These are phyloP conservation scores for Apis cerana DNA, from an alignment of 1,140 invertebrate species.

Conservation along the genomic window DNA sequence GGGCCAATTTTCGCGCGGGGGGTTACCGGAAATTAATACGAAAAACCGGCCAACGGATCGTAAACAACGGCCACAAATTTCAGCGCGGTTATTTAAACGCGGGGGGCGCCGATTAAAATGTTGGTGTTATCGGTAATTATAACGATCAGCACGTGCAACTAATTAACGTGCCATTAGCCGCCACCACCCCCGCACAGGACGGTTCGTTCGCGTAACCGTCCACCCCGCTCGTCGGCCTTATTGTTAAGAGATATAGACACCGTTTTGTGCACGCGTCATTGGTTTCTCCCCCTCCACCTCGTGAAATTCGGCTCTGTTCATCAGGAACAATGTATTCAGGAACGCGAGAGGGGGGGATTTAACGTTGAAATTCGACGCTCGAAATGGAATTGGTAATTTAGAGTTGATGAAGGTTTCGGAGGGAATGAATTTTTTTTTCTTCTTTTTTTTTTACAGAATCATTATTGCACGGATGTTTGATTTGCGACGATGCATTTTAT, in stretches of 20 bases:
- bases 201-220: background rate
- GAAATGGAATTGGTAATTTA: background rate
- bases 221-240: background rate
- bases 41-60: constrained; percentile 30
- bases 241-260: background rate
- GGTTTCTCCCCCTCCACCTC: too few species aligned
- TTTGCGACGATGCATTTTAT: too few species aligned
- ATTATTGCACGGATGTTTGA: background rate
- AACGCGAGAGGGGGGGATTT: background rate
- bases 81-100: constrained; percentile 48
- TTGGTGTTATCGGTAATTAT: constrained; percentile 50
- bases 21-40: constrained; percentile 36
- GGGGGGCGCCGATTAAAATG: constrained; percentile 40
- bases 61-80: constrained; percentile 51
- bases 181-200: background rate
- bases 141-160: constrained; percentile 53
- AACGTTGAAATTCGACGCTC: background rate
- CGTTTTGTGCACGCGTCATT: background rate
- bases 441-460: too few species aligned
- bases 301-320: background rate
- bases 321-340: background rate
- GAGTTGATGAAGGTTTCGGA: too few species aligned
- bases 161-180: constrained; percentile 47
- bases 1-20: constrained; percentile 29
- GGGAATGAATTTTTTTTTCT: background rate